phyloP scores from a whole-genome alignment of 2,797 vertebrate species.

The Hydrolagus colliei region DNA sequence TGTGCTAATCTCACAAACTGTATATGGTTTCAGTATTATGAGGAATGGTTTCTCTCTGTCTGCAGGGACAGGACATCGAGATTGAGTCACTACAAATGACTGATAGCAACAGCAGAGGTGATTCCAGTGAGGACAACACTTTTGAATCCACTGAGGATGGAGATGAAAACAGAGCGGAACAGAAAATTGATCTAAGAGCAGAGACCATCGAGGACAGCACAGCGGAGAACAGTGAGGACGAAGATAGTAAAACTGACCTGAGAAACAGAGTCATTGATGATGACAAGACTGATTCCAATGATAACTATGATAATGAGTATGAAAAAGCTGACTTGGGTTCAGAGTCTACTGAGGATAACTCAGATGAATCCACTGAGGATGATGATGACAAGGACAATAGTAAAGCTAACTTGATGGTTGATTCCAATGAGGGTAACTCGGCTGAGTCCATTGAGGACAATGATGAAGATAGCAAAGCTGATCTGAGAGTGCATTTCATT shows the following conservation, averaged over 20 bases:
- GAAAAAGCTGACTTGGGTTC: background rate
- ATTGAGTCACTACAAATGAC: too few relatives aligned
- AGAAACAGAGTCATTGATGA: too few relatives aligned
- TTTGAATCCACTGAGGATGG: background rate
- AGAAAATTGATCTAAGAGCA: background rate
- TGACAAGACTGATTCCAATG: background rate
- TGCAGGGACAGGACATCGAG: background rate
- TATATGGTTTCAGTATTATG: background rate
- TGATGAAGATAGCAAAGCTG: background rate
- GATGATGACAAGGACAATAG: too few relatives aligned
- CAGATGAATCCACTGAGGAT: background rate
- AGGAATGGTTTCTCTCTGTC: background rate
- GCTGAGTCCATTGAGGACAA: background rate
- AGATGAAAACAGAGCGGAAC: background rate
- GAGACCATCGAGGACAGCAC: too few relatives aligned
- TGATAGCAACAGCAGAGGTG: background rate
- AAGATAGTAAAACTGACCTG: background rate
- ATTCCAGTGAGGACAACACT: background rate
- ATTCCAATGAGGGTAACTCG: background rate
- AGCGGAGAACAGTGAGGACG: background rate
- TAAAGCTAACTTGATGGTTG: background rate
- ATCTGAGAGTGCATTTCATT: background rate
- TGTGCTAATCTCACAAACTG: background rate
- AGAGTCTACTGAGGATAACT: background rate
- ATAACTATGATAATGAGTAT: background rate